phyloP scores from a whole-genome alignment of 2,888 invertebrate species.

The Prosapia bicincta region DNA sequence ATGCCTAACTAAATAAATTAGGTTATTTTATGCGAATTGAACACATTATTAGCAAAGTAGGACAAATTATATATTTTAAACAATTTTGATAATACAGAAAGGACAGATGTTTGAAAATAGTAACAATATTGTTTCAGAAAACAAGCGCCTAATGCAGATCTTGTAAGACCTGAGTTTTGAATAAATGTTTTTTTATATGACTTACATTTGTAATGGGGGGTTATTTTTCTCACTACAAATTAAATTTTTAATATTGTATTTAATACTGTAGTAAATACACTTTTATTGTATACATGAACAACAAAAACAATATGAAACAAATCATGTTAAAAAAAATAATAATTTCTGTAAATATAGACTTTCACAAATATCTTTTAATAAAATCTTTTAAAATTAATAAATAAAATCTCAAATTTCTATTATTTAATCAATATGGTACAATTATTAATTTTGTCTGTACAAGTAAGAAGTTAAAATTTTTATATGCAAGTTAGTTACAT shows the following conservation, averaged over 20 bases:
- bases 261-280: background rate
- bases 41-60: too few species aligned
- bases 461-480: background rate
- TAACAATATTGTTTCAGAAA: too few species aligned
- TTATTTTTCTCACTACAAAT: background rate
- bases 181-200: too few species aligned
- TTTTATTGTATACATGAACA: background rate
- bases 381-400: background rate
- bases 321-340: background rate
- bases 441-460: background rate
- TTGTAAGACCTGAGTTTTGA: too few species aligned
- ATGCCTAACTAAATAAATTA: too few species aligned
- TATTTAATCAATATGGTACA: background rate
- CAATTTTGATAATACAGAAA: too few species aligned
- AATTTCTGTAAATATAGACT: background rate
- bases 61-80: too few species aligned
- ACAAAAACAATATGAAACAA: background rate
- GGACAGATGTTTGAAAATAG: too few species aligned
- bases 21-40: too few species aligned
- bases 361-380: background rate
- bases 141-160: too few species aligned
- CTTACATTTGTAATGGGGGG: too few species aligned
- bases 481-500: background rate
- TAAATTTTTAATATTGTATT: background rate
- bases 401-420: background rate